Evolutionary conservation across 2,888 invertebrate species (phyloP), one percentile per base, ranked within the genome.

Genomic region (Acanthococcus lagerstroemiae): DNA sequence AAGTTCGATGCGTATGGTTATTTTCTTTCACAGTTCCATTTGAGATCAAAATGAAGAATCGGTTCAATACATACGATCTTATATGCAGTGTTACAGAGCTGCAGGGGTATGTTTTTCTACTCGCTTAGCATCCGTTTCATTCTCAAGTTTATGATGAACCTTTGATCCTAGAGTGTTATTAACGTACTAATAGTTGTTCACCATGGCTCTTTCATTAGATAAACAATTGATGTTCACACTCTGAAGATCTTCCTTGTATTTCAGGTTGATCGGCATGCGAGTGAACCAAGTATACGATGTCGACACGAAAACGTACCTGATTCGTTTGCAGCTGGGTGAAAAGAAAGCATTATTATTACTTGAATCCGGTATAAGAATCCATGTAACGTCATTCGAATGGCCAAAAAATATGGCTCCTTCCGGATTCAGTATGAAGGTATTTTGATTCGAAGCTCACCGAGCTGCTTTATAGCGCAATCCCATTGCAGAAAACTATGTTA

Each of bases 251-350:
- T 55, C 17, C 12, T 55, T 4, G 4, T 55, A 17, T 75, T 76
- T 54, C 74, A 91, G 92, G 72, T 79, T 90, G 67, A 79, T 92
- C 73, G 95, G 96, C 45, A 87, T 94, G 85, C 82, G 97, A 73
- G 93, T 99, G 4, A 89, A 91, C 76, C 96, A 99, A 79, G 86
- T 99, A 44, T 99, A 99, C 77, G 97, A 99, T 76, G 87, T 99
- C 71, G 96, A 99, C 78, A 89, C 87, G 76, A 94, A 91, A 75
- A 95, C 95, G 0, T 99, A 97, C 77, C 82, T 99, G 50, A 89
- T 99, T 70, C 85, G 87, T 56, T 78, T 92, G 44, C 90, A 87
- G 75, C 83, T 88, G 69, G 86, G 86, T 0, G 94, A 95, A 74
- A 85, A 89, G 73, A 99, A 99, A 79, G 82, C 82, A 60, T 84